Evolutionary conservation across 2,888 invertebrate genomes (phyloP).

Genomic region (Chrysolina oricalcia): DNA sequence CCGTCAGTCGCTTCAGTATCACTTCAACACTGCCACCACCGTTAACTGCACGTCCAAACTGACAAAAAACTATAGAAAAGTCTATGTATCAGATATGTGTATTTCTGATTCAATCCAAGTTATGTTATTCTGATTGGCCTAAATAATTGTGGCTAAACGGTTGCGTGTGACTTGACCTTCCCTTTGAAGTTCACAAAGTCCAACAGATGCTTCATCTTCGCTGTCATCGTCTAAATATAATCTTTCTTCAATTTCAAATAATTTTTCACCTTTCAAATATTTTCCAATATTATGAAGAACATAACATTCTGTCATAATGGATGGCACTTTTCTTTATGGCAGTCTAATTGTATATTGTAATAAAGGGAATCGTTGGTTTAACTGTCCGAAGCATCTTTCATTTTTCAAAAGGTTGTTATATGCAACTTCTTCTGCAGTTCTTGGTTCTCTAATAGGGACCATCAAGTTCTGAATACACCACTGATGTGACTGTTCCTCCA

Average conservation of each 20-base stretch:
- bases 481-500: slow-evolving; percentile 9
- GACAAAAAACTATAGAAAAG: slow-evolving; percentile 5
- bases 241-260: slow-evolving; percentile 18
- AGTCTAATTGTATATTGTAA: too few species aligned
- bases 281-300: slow-evolving; percentile 11
- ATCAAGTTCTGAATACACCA: slow-evolving; percentile 8
- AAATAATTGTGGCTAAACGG: slow-evolving; percentile 29
- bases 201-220: slow-evolving; percentile 27
- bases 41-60: slow-evolving; percentile 7
- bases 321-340: too few species aligned
- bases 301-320: too few species aligned
- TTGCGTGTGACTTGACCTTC: slow-evolving; percentile 28
- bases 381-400: too few species aligned
- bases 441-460: too few species aligned
- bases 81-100: neutral
- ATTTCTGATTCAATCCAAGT: too few species aligned
- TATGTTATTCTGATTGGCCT: too few species aligned
- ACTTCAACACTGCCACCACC: slow-evolving; percentile 4
- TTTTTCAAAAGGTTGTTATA: too few species aligned
- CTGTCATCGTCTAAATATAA: neutral
- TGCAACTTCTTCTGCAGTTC: too few species aligned
- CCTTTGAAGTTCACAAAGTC: slow-evolving; percentile 14
- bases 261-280: slow-evolving; percentile 13
- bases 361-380: too few species aligned
- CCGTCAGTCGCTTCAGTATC: slow-evolving; percentile 15